These are phyloP conservation scores for Rhadinocentrus ornatus DNA, from an alignment of 2,797 vertebrate genomes.

Conservation along the genomic window DNA sequence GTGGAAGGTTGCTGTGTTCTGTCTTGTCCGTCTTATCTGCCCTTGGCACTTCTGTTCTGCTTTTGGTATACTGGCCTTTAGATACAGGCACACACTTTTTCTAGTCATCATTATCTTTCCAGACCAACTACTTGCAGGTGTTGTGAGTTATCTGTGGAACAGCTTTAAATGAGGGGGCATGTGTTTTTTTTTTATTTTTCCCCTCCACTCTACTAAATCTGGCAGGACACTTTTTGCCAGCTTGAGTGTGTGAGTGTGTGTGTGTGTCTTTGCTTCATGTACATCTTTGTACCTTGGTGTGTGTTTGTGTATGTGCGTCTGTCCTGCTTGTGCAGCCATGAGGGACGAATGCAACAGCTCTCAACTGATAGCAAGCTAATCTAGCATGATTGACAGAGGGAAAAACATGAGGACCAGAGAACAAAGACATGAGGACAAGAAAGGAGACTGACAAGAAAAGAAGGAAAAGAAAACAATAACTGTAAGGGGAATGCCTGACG, in stretches of 20 bases:
- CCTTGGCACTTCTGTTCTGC: constrained; percentile 46
- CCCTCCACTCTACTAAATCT: constrained; percentile 13
- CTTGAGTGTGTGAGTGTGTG: not conserved
- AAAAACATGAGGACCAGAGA: constrained; percentile 44
- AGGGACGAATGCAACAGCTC: constrained; percentile 46
- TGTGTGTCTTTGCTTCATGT: not conserved
- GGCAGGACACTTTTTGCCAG: constrained; percentile 34
- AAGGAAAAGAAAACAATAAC: constrained; percentile 32
- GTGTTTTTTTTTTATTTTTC: not conserved
- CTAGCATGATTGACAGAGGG: constrained; percentile 39
- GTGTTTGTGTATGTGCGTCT: constrained; percentile 15
- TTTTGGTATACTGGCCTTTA: constrained; percentile 27
- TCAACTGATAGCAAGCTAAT: constrained; percentile 63
- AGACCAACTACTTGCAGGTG: constrained; percentile 56
- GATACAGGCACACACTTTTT: constrained; percentile 23
- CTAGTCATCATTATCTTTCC: constrained; percentile 63
- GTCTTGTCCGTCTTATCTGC: constrained; percentile 65
- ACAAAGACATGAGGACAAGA: constrained; percentile 34
- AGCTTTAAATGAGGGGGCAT: constrained; percentile 45
- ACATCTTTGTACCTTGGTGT: not conserved
- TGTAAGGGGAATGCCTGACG: constrained; percentile 36
- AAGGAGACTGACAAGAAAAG: constrained; percentile 23
- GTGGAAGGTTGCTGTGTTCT: constrained; percentile 20
- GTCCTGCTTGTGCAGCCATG: constrained; percentile 31
- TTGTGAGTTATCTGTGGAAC: constrained; percentile 57